Conservation (phyloP, 2,888 invertebrate genomes). For the Nymphalis polychloros region DNA sequence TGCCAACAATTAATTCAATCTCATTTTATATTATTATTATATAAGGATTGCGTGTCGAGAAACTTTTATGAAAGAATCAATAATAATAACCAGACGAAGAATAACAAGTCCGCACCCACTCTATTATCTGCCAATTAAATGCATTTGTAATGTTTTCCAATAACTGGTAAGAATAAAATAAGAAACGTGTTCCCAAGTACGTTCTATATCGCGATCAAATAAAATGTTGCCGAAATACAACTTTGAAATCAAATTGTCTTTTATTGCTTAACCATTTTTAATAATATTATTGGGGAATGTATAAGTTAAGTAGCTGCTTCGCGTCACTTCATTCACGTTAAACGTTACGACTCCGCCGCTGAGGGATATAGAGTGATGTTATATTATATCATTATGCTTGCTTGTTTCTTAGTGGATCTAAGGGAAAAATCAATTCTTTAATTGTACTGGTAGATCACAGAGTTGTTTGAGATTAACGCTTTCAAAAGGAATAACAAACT, state of each 20-base stretch:
- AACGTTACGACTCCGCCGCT: too few species aligned
- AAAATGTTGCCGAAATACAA: not conserved
- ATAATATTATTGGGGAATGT: too few species aligned
- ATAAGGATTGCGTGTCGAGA: constrained; percentile 24
- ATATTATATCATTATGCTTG: too few species aligned
- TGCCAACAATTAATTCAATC: not conserved
- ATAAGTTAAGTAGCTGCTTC: too few species aligned
- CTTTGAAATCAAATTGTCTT: not conserved
- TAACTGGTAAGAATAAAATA: constrained; percentile 5
- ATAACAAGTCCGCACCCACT: constrained; percentile 27
- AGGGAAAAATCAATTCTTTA: too few species aligned
- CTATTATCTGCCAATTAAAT: constrained; percentile 19
- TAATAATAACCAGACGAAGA: constrained; percentile 24
- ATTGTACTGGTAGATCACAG: too few species aligned
- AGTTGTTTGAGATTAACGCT: too few species aligned
- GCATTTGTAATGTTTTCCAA: constrained; percentile 11
- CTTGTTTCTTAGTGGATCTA: too few species aligned
- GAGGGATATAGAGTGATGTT: too few species aligned
- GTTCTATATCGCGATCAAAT: not conserved
- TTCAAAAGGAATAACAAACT: too few species aligned
- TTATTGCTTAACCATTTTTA: too few species aligned
- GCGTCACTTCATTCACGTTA: too few species aligned
- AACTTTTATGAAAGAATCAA: constrained; percentile 14
- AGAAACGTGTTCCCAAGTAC: not conserved
- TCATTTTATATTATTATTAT: constrained; percentile 12